Percentiles rank a stretch among this genome's conserved stretches.
Evolutionary conservation across 2,888 invertebrate species (phyloP).

Genomic region (Latrodectus hesperus): DNA sequence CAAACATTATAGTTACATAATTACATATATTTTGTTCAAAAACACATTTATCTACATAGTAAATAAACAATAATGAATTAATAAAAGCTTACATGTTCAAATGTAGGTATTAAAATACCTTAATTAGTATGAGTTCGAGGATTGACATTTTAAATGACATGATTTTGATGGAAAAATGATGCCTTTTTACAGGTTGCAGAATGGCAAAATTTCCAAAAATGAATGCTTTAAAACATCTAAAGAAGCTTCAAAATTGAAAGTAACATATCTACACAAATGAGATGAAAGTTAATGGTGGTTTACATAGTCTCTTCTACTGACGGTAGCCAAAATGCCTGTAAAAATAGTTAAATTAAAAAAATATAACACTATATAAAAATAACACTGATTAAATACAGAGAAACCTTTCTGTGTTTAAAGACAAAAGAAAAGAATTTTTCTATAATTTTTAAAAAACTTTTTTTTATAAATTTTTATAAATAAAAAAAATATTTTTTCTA

Average conservation of each 20-base stretch:
- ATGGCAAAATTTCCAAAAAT: slow-evolving; percentile 44
- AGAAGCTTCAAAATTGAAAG: slow-evolving; percentile 43
- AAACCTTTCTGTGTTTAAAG: too few species aligned
- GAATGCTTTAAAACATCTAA: slow-evolving; percentile 53
- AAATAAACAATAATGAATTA: slow-evolving; percentile 37
- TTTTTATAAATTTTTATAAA: too few species aligned
- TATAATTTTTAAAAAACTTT: too few species aligned
- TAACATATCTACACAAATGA: slow-evolving; percentile 32
- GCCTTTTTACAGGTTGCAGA: slow-evolving; percentile 55
- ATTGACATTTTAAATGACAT: slow-evolving; percentile 12
- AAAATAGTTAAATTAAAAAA: neutral
- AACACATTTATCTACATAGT: slow-evolving; percentile 55
- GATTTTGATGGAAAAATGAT: slow-evolving; percentile 31
- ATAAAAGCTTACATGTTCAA: slow-evolving; percentile 47
- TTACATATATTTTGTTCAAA: slow-evolving; percentile 27
- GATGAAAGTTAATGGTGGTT: slow-evolving; percentile 11
- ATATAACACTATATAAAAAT: too few species aligned
- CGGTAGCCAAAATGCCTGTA: slow-evolving; percentile 70
- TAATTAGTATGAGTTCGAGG: slow-evolving; percentile 35
- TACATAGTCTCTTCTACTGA: slow-evolving; percentile 62
- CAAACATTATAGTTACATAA: slow-evolving; percentile 24
- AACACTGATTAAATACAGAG: too few species aligned
- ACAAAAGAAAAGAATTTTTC: too few species aligned
- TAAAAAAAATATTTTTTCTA: too few species aligned
- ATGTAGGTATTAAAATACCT: slow-evolving; percentile 40